Conservation (phyloP, 2,797 vertebrate genomes). For the Cygnus olor region DNA sequence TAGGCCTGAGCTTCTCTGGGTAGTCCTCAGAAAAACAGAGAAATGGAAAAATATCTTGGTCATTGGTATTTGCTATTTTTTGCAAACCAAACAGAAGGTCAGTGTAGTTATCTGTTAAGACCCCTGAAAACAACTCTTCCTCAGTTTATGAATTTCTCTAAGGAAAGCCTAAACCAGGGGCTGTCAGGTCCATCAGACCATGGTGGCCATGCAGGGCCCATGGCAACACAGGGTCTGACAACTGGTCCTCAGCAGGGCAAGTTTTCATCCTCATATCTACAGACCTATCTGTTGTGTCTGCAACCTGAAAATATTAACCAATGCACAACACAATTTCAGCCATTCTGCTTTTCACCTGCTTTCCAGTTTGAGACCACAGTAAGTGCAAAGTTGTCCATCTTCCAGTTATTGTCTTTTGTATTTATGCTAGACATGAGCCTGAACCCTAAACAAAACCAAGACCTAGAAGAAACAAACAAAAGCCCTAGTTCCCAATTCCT, state of each 20-base stretch:
- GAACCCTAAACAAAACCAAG: background rate
- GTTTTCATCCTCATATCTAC: background rate
- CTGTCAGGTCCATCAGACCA: no score
- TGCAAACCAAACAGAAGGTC: background rate
- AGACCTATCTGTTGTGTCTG: background rate
- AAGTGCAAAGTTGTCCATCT: background rate
- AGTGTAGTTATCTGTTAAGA: background rate
- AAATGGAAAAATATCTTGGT: background rate
- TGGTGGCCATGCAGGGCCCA: no score
- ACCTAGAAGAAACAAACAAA: background rate
- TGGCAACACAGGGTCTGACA: fast-evolving
- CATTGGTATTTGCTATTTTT: background rate
- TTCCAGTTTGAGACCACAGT: background rate
- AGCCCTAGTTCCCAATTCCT: background rate
- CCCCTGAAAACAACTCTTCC: background rate
- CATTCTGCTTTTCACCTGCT: background rate
- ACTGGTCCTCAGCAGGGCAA: background rate
- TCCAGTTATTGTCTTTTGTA: background rate
- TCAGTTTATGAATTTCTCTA: background rate
- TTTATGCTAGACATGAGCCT: background rate
- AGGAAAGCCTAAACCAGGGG: background rate
- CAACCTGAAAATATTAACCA: background rate
- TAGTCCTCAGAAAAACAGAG: background rate
- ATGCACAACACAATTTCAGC: background rate
- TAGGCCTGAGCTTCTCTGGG: background rate